Percentiles rank a stretch among this genome's conserved stretches.
Conservation (phyloP, 1,140 invertebrate genomes). For the Nomia melanderi region DNA sequence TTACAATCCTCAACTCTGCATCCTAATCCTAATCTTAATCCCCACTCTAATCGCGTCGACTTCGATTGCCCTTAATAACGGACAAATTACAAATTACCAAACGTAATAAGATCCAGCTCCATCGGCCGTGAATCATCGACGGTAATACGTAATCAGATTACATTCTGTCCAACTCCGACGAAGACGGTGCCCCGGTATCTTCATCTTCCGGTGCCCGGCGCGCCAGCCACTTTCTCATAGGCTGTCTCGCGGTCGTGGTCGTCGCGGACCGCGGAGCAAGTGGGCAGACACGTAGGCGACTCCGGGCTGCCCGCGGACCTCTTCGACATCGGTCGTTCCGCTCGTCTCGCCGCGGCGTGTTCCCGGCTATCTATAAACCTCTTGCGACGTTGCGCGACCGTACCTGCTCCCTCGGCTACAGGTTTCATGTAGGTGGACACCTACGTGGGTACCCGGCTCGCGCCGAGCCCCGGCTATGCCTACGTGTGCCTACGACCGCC, state of each 20-base stretch:
- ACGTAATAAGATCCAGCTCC: no score
- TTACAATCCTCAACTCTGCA: no score
- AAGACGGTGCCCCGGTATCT: slow-evolving; percentile 1
- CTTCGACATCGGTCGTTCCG: slow-evolving; percentile 16
- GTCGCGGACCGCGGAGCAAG: slow-evolving; percentile 18
- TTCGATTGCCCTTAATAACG: no score
- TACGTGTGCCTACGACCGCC: no score
- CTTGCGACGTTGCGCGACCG: not conserved
- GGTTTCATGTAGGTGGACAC: slow-evolving; percentile 38
- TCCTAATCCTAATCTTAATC: no score
- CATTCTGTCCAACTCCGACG: no score
- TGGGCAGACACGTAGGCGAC: slow-evolving; percentile 43
- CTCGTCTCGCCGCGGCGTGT: slow-evolving; percentile 6
- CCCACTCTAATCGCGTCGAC: no score
- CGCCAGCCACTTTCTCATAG: slow-evolving; percentile 27
- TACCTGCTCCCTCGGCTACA: slow-evolving; percentile 34
- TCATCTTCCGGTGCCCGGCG: slow-evolving; percentile 26
- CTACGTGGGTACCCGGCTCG: slow-evolving; percentile 8
- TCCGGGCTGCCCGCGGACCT: not conserved
- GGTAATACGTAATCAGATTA: no score
- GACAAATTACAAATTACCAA: no score
- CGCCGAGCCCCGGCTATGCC: not conserved
- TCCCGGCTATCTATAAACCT: not conserved
- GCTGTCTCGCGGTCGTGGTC: not conserved
- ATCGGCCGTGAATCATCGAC: no score